These are phyloP conservation scores for Drosophila incognita DNA, from an alignment of 2,888 invertebrate species.

Conservation along the genomic window DNA sequence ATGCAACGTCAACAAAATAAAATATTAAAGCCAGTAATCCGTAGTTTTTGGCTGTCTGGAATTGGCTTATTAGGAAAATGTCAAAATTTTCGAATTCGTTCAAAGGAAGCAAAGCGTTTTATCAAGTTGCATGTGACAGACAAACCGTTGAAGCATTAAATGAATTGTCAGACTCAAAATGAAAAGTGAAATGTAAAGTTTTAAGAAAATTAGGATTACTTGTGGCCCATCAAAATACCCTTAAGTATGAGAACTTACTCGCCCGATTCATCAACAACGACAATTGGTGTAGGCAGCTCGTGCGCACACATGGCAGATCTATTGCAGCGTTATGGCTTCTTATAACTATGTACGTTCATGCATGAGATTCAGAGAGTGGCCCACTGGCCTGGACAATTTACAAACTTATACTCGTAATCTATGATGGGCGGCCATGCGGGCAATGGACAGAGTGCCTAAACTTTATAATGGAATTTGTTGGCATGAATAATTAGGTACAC, in stretches of 20 bases:
- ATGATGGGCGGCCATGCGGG: constrained; percentile 46
- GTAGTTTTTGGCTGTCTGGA: constrained; percentile 25
- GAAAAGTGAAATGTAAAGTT: constrained; percentile 15
- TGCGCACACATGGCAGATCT: constrained; percentile 46
- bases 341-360: constrained; percentile 62
- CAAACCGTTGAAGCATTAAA: constrained; percentile 25
- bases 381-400: constrained; percentile 13
- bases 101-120: constrained; percentile 19
- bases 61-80: constrained; percentile 43
- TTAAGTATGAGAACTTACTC: constrained; percentile 27
- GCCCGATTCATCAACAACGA: constrained; percentile 37
- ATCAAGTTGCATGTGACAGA: constrained; percentile 50
- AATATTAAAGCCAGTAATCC: constrained; percentile 43
- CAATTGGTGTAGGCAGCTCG: constrained; percentile 36
- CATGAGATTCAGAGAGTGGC: constrained; percentile 61
- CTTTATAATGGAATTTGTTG: constrained; percentile 73
- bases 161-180: constrained; percentile 8
- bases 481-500: constrained; percentile 72
- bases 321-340: constrained; percentile 13
- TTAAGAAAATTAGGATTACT: constrained; percentile 19
- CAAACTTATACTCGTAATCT: constrained; percentile 5
- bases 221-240: constrained; percentile 43
- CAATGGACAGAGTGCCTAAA: constrained; percentile 45
- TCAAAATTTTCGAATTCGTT: constrained; percentile 28
- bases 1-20: constrained; percentile 57